Base-by-base conservation (phyloP, 2,113 vertebrate genomes). In the Plecturocebus donacophilus region DNA sequence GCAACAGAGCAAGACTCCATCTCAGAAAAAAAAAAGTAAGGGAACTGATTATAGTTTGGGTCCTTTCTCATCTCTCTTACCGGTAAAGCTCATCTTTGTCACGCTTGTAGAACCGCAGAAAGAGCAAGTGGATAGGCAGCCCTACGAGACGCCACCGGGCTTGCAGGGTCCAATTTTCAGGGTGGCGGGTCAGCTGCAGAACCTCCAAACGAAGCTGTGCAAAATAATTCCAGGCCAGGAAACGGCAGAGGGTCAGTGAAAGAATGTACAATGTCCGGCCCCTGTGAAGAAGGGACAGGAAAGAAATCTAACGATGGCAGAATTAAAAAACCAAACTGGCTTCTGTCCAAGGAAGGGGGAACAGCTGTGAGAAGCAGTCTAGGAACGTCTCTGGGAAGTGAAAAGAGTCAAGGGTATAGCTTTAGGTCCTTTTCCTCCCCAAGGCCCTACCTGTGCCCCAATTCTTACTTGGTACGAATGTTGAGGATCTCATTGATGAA, bases 101-200 rank as follows among this genome's bases (percentile, higher is more conserved):
- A 32, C 98, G 98, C 40, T 98, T 98, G 96, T 99, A 99, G 98
- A 99, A 99, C 95, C 98, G 99, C 85, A 99, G 96, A 58, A 99
- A 96, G 70, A 99, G 96, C 32, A 98, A 90, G 86, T 99, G 98
- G 88, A 99, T 97, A 17, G 99, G 99, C 49, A 99, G 97, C 5
- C 99, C 99, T 1, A 96, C 97, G 16, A 99, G 96, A 82, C 99
- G 98, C 99, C 99, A 99, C 47, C 99, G 99, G 2, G 99, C 99
- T 91, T 99, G 99, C 30, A 99, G 96, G 35, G 98, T 99, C 94
- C 99, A 98, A 3, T 99, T 99, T 98, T 99, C 99, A 0, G 98
- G 94, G 98, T 99, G 99, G 81, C 99, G 99, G 5, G 99, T 99
- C 54, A 99, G 98, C 95, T 99, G 99, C 89, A 99, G 98, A 76